These are phyloP conservation scores for Paradoxurus hermaphroditus DNA, from an alignment of 2,113 vertebrate species.

Conservation along the genomic window DNA sequence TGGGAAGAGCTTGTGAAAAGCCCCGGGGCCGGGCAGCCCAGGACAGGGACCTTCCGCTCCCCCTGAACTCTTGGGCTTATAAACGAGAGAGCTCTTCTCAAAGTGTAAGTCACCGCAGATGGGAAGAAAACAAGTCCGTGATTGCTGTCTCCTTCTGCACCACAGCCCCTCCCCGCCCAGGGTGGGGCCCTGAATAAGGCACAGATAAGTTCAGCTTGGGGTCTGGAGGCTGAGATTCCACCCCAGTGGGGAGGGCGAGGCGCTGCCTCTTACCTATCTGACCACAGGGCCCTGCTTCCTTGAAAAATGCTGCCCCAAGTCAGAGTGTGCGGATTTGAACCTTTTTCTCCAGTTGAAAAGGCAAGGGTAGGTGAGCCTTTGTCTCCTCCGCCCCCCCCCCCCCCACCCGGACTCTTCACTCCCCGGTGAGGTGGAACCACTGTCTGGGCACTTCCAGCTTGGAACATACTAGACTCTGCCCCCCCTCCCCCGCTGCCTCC, in stretches of 20 bases:
- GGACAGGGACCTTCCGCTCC: not conserved
- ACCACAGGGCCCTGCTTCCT: not conserved
- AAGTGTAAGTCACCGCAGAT: not conserved
- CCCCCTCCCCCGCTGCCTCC: not conserved
- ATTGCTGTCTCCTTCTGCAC: not conserved
- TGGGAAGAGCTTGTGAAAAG: not conserved
- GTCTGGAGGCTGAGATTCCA: not conserved
- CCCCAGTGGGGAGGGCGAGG: not conserved
- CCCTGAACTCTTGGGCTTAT: not conserved
- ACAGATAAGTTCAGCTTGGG: not conserved
- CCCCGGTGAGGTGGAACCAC: not conserved
- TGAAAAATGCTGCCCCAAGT: not conserved
- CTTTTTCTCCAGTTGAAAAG: not conserved
- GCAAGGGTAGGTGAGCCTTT: not conserved
- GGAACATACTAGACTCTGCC: not conserved
- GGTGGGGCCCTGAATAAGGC: not conserved
- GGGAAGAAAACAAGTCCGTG: not conserved
- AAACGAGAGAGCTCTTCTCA: not conserved
- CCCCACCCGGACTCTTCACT: accelerated
- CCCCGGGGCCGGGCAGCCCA: not conserved
- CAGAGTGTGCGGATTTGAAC: not conserved
- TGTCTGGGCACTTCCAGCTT: not conserved
- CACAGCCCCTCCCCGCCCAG: not conserved
- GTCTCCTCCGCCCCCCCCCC: too few species aligned
- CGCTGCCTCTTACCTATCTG: not conserved